A percentile compares a stretch with the other conserved stretches of the same genome.
phyloP scores from a whole-genome alignment of 2,113 vertebrate genomes.

The Potamarius usumacintae region DNA sequence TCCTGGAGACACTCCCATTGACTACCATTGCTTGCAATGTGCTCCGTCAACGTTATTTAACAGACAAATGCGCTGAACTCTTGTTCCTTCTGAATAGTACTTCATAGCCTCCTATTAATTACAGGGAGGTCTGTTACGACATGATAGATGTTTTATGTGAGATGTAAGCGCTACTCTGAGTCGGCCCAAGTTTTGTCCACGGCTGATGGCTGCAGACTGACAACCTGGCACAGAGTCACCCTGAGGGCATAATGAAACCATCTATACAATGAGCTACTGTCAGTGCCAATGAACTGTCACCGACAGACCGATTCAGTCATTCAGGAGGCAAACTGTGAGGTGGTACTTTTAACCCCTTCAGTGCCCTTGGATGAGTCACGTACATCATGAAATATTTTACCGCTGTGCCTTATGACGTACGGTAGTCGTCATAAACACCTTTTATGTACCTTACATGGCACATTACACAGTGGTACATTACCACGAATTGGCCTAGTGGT shows the following conservation, averaged over 20 bases:
- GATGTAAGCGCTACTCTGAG: neutral
- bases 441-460: no score
- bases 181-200: slow-evolving; percentile 8
- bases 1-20: neutral
- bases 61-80: neutral
- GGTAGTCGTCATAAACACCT: no score
- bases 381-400: no score
- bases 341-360: neutral
- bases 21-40: neutral
- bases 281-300: slow-evolving; percentile 10
- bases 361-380: no score
- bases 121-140: neutral
- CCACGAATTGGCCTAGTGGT: no score
- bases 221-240: slow-evolving; percentile 1
- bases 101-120: neutral
- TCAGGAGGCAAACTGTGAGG: neutral
- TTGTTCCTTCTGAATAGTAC: neutral
- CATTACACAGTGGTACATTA: no score
- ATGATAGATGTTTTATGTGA: slow-evolving; percentile 8
- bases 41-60: neutral
- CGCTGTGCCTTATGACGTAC: no score
- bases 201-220: slow-evolving; percentile 14
- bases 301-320: neutral
- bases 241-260: slow-evolving; percentile 18
- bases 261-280: slow-evolving; percentile 9